Evolutionary conservation across 2,888 invertebrate species (phyloP).

Genomic region (Hydrotaea diabolus): DNA sequence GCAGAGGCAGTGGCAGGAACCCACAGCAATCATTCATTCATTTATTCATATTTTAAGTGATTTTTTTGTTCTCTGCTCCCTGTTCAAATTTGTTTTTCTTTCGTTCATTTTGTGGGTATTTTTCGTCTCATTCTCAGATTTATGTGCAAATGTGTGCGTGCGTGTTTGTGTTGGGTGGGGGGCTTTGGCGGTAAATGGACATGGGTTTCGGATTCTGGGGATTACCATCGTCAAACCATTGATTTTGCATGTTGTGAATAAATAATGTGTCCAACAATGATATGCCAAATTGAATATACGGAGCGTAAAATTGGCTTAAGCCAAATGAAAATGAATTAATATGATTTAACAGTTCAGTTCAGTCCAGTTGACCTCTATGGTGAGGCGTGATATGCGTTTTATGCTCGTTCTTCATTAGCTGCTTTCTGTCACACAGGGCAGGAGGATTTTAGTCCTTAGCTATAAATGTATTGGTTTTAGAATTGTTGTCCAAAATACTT

Average conservation of each 20-base stretch:
- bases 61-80: constrained; percentile 33
- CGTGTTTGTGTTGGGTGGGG: constrained; percentile 15
- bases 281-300: constrained; percentile 77
- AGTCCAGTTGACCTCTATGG: constrained; percentile 67
- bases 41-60: constrained; percentile 64
- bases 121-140: constrained; percentile 29
- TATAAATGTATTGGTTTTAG: no score
- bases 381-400: constrained; percentile 12
- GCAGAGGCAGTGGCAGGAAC: constrained; percentile 32
- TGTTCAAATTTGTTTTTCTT: constrained; percentile 54
- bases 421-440: no score
- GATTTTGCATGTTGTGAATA: constrained; percentile 79
- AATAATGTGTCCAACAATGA: constrained; percentile 78
- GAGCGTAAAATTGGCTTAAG: constrained; percentile 77
- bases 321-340: constrained; percentile 78
- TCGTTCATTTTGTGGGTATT: constrained; percentile 16
- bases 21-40: constrained; percentile 61
- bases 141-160: constrained; percentile 16
- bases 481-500: no score
- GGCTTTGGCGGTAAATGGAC: constrained; percentile 3
- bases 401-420: not conserved
- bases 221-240: constrained; percentile 71
- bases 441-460: no score
- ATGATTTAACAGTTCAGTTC: constrained; percentile 75
- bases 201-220: constrained; percentile 48